phyloP scores from a whole-genome alignment of 2,797 vertebrate genomes.

The Squalus acanthias region DNA sequence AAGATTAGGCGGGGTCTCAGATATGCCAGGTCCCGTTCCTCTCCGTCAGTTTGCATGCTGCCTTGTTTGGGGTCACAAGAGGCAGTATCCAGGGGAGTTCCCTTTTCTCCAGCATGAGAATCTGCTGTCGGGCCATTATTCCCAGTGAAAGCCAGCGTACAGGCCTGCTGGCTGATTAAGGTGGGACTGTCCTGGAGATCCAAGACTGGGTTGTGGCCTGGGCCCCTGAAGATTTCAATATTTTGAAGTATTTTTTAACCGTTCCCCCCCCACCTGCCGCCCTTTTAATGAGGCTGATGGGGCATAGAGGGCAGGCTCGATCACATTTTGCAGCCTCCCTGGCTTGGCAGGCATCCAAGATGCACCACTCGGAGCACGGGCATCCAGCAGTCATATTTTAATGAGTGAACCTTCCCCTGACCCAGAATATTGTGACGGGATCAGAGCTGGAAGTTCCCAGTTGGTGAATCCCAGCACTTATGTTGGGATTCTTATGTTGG shows the following conservation, averaged over 20 bases:
- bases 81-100: not conserved
- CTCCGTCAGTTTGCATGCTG: not conserved
- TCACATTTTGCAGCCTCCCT: too few relatives aligned
- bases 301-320: too few relatives aligned
- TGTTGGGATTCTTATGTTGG: not conserved
- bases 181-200: not conserved
- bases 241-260: not conserved
- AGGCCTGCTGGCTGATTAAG: not conserved
- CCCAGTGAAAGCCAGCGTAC: not conserved
- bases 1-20: not conserved
- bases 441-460: not conserved
- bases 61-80: not conserved
- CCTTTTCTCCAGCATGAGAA: not conserved
- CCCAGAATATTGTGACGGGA: too few relatives aligned
- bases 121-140: not conserved
- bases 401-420: too few relatives aligned
- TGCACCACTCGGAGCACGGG: too few relatives aligned
- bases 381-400: too few relatives aligned
- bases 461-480: not conserved
- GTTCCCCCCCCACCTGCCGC: too few relatives aligned
- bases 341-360: too few relatives aligned
- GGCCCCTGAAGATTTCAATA: not conserved
- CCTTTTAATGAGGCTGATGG: too few relatives aligned
- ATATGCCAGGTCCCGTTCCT: not conserved
- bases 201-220: not conserved